Conservation (phyloP, 2,888 invertebrate species). For the Plutella xylostella region DNA sequence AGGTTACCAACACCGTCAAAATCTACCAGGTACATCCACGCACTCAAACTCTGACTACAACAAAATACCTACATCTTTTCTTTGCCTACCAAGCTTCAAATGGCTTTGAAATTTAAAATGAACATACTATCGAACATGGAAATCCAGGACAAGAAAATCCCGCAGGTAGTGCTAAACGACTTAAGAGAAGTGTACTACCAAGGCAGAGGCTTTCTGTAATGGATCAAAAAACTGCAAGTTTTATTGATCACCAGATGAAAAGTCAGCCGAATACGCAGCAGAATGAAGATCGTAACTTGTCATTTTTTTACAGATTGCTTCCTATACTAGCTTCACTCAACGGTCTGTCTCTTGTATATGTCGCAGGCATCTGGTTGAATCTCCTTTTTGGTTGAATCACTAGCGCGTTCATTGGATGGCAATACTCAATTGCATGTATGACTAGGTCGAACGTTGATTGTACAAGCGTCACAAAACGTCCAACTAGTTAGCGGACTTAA, state of each 20-base stretch:
- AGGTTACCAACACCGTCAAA: background rate
- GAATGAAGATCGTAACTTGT: constrained; percentile 14
- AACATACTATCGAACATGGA: constrained; percentile 9
- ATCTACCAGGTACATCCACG: background rate
- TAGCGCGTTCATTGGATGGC: too few relatives aligned
- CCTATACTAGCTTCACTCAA: constrained; percentile 13
- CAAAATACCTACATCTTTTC: background rate
- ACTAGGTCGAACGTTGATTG: too few relatives aligned
- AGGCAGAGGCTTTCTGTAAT: constrained; percentile 8
- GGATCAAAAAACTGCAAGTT: constrained; percentile 12
- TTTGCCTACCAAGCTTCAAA: constrained; percentile 7
- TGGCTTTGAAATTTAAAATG: constrained; percentile 4
- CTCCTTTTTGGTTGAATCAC: too few relatives aligned
- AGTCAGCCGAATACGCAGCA: constrained; percentile 8
- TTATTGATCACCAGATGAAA: constrained; percentile 17
- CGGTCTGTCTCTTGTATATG: too few relatives aligned
- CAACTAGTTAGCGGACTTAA: too few relatives aligned
- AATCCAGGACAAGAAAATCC: constrained; percentile 15
- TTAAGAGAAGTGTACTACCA: constrained; percentile 1
- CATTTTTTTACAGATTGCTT: constrained; percentile 14
- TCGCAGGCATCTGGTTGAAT: too few relatives aligned
- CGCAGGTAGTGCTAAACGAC: constrained; percentile 2
- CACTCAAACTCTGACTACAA: background rate
- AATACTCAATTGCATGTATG: too few relatives aligned
- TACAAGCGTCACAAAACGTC: too few relatives aligned